Conservation (phyloP, 64 coral and sea anemone genomes). For the Catalaphyllia jardinei region DNA sequence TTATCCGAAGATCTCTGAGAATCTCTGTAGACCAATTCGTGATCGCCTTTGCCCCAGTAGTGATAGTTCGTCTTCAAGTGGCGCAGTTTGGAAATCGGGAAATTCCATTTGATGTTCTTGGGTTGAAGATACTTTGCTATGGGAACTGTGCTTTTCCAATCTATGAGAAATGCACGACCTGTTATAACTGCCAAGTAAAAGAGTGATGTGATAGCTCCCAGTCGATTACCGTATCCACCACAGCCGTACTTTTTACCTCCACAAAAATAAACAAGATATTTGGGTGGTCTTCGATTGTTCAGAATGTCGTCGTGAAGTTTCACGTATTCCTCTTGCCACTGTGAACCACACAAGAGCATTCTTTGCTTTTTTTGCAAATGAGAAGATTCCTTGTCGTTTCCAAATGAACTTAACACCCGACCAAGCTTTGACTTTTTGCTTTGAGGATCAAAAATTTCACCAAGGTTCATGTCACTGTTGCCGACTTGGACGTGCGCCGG, state of each 20-base stretch:
- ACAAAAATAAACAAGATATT: constrained; percentile 59
- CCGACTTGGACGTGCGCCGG: background rate
- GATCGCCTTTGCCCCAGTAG: constrained; percentile 64
- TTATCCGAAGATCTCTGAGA: constrained; percentile 10
- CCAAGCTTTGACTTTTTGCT: background rate
- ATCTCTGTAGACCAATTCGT: constrained; percentile 1
- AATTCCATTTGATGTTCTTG: constrained; percentile 61
- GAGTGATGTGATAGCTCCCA: constrained; percentile 50
- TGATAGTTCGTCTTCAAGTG: constrained; percentile 34
- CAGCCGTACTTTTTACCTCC: constrained; percentile 53
- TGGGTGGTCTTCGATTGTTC: constrained; percentile 2
- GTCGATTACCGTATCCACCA: constrained; percentile 60
- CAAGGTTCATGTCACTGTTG: background rate
- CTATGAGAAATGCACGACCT: constrained; percentile 55
- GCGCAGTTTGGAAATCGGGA: background rate
- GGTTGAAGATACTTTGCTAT: constrained; percentile 33
- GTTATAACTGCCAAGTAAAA: constrained; percentile 63
- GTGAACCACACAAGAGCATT: constrained; percentile 29
- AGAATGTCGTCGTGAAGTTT: constrained; percentile 50
- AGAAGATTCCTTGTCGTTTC: background rate
- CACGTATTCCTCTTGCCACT: constrained; percentile 47
- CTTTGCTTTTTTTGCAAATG: background rate
- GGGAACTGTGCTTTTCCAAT: constrained; percentile 44
- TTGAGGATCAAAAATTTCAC: background rate
- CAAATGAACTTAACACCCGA: background rate